These are phyloP conservation scores for Pangasianodon gigas DNA, from an alignment of 2,113 vertebrate species.

Conservation along the genomic window DNA sequence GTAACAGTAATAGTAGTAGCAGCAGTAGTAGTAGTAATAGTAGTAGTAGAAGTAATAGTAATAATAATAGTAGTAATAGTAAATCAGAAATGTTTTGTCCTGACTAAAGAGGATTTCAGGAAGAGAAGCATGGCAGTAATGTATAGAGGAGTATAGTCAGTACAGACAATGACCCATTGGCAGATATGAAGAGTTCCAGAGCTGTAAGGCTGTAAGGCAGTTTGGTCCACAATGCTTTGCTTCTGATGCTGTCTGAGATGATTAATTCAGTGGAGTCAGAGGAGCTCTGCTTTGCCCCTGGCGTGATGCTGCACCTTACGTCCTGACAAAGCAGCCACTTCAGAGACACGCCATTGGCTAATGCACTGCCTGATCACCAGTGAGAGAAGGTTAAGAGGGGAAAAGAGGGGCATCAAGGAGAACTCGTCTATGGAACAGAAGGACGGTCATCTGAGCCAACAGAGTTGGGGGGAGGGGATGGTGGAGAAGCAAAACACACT, in stretches of 20 bases:
- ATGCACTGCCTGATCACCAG: slow-evolving; percentile 57
- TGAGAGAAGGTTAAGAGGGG: slow-evolving; percentile 39
- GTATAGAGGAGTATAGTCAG: neutral
- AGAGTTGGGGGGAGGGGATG: slow-evolving; percentile 60
- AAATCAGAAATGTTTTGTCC: neutral
- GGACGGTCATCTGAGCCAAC: slow-evolving; percentile 64
- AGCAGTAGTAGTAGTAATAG: neutral
- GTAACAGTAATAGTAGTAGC: neutral
- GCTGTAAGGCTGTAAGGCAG: slow-evolving; percentile 21
- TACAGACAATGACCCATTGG: neutral
- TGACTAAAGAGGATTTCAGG: neutral
- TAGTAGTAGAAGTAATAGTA: neutral
- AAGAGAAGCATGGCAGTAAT: neutral
- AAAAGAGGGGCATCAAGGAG: slow-evolving; percentile 22
- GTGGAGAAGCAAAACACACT: slow-evolving; percentile 40
- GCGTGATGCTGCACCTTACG: slow-evolving; percentile 52
- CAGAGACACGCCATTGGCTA: slow-evolving; percentile 56
- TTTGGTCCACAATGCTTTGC: slow-evolving; percentile 66
- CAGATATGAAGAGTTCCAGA: slow-evolving; percentile 18
- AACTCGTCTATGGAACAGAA: slow-evolving; percentile 62
- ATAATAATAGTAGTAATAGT: no score
- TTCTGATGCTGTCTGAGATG: slow-evolving; percentile 63
- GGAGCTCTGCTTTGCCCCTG: slow-evolving; percentile 62
- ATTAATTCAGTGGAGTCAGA: slow-evolving; percentile 70
- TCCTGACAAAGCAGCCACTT: slow-evolving; percentile 45